Conservation (phyloP, 2,888 invertebrate genomes). For the Mythimna ferrago region DNA sequence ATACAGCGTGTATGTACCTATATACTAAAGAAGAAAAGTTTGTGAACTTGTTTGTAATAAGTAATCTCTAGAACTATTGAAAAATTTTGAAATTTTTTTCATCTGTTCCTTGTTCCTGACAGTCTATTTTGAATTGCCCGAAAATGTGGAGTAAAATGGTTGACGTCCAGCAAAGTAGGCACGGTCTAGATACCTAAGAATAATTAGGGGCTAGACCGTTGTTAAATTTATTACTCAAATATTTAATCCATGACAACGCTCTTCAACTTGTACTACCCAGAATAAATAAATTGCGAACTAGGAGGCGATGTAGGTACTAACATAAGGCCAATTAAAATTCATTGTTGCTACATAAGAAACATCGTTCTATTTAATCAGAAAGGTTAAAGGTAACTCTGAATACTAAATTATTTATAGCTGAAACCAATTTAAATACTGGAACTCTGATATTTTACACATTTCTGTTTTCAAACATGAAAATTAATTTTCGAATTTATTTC, state of each 20-base stretch:
- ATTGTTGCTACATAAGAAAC: neutral
- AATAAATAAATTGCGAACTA: neutral
- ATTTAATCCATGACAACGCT: neutral
- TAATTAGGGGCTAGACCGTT: neutral
- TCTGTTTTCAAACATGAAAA: conserved; percentile 32
- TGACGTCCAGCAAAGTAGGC: no score
- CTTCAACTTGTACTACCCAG: neutral
- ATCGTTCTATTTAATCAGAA: conserved; percentile 5
- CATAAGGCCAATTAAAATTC: neutral
- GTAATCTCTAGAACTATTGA: no score
- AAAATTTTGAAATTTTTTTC: no score
- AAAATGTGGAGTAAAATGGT: no score
- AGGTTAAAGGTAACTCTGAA: neutral
- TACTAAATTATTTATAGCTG: conserved; percentile 29
- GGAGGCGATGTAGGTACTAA: neutral
- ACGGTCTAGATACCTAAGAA: neutral
- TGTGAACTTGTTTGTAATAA: no score
- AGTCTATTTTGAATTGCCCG: no score
- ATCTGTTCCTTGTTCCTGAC: no score
- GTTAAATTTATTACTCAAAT: neutral
- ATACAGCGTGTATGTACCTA: no score
- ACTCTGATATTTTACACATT: conserved; percentile 17
- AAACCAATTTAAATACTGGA: conserved; percentile 24
- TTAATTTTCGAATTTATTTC: conserved; percentile 46
- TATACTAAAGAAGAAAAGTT: no score